Base-by-base conservation (phyloP, 1,140 invertebrate genomes). In the Plutomurus gul region DNA sequence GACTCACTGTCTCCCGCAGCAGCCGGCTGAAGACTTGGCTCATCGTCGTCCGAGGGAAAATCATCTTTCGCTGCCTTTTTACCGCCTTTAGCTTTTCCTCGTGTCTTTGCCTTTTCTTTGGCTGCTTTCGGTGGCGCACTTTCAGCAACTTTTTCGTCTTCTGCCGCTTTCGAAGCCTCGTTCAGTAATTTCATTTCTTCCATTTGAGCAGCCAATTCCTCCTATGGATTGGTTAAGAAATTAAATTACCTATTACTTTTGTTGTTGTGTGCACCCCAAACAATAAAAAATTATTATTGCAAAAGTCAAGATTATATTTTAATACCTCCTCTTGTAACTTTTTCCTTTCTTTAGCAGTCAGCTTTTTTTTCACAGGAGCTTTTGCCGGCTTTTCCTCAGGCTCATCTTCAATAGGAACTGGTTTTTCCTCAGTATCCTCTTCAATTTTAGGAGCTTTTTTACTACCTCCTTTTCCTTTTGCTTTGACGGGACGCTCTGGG, bases 131-230 rank as follows among this genome's bases (percentile, higher is more conserved):
- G 25, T 0, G 33, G 78, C 46, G 51, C 71, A 20, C 73, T 47
- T 11, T 83, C 81, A 27, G 81, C 78, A 18, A 79, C 79, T 74
- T 60, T 80, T 10, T 75, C 43, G 71, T 79, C 72, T 75, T 81
- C 37, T 36, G 71, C 43, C 40, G 51, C 78, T 75, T 75, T 46
- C 65, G n/a, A 18, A 33, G 25, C 16, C 18, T 65, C 27, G 18
- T 16, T 65, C n/a, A n/a, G n/a, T 18, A 65, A 65, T n/a, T 36
- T 76, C 4, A 79, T 70, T 8, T 56, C 73, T 75, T 82, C 81
- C 70, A 82, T 84, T 37, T 81, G 76, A 16, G n/a, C 80, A 76
- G 84, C 87, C 85, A 83, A 84, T 86, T 87, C 82, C 84, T 86
- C 83, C 86, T 87, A 30, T 83, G 13, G 18, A 51, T 20, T n/a